These are phyloP conservation scores for Antigone vipio DNA, from an alignment of 2,113 vertebrate species.

Conservation along the genomic window DNA sequence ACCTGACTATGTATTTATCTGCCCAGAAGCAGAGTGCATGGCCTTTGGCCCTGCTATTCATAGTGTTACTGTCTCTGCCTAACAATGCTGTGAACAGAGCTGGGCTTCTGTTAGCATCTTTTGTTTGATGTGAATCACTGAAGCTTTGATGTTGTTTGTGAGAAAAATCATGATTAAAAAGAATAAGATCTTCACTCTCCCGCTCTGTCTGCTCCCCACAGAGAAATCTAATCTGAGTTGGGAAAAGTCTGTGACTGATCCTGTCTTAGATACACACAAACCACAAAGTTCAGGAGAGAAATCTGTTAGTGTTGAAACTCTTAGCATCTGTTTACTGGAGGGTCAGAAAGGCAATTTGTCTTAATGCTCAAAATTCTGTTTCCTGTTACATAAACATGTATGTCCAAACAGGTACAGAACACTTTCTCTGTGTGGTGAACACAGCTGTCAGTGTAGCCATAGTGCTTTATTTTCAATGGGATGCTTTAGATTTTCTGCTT, in stretches of 20 bases:
- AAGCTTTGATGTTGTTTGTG: constrained; percentile 55
- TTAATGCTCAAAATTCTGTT: not conserved
- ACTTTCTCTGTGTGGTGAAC: not conserved
- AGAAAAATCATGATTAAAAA: constrained; percentile 50
- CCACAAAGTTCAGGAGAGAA: not conserved
- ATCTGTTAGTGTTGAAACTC: not conserved
- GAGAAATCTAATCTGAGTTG: not conserved
- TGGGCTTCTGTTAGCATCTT: constrained; percentile 35
- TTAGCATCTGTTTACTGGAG: not conserved
- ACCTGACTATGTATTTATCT: constrained; percentile 64
- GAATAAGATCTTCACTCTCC: constrained; percentile 8
- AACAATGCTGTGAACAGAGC: constrained; percentile 52
- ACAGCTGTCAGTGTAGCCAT: not conserved
- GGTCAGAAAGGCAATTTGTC: not conserved
- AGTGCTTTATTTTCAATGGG: not conserved
- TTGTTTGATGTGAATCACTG: constrained; percentile 33
- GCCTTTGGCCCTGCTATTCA: constrained; percentile 66
- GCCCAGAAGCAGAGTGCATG: constrained; percentile 58
- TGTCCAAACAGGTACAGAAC: not conserved
- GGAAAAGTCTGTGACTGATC: not conserved
- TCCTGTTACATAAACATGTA: not conserved
- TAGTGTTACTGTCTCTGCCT: constrained; percentile 8
- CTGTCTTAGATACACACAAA: not conserved
- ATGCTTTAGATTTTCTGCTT: constrained; percentile 3
- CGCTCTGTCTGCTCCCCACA: not conserved